These are phyloP conservation scores for Leptinotarsa rubiginosa DNA, from an alignment of 2,888 invertebrate genomes.

Conservation along the genomic window DNA sequence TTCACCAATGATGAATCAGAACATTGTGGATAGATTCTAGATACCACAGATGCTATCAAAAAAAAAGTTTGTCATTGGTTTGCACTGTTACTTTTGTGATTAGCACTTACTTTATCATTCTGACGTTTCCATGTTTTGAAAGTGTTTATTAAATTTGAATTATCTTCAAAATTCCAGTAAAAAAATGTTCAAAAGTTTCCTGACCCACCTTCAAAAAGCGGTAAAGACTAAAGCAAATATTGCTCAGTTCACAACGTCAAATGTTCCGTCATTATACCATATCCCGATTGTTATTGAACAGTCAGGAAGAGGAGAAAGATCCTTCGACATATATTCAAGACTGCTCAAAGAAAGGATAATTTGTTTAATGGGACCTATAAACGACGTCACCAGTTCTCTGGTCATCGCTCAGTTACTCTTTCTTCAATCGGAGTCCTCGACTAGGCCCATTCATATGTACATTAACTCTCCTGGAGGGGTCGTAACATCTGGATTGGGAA, in stretches of 20 bases:
- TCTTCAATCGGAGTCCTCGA: constrained; percentile 90
- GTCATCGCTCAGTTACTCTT: constrained; percentile 96
- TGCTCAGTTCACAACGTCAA: constrained; percentile 39
- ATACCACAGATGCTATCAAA: too few species aligned
- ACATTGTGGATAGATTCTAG: too few species aligned
- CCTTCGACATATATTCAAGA: constrained; percentile 94
- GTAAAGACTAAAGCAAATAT: constrained; percentile 15
- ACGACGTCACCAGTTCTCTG: constrained; percentile 89
- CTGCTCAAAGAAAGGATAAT: constrained; percentile 73
- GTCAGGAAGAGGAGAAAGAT: constrained; percentile 93
- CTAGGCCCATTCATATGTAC: constrained; percentile 96
- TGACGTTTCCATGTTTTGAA: background rate
- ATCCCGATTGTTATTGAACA: constrained; percentile 97
- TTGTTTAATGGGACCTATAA: constrained; percentile 95
- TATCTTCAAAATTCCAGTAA: background rate
- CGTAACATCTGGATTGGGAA: constrained; percentile 94
- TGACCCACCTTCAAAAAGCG: constrained; percentile 24
- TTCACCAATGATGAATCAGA: too few species aligned
- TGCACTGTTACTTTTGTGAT: too few species aligned
- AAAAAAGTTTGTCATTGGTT: too few species aligned
- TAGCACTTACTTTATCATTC: background rate
- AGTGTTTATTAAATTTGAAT: background rate
- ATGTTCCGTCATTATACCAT: constrained; percentile 63
- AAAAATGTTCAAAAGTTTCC: constrained; percentile 31
- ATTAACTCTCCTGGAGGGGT: constrained; percentile 94